A percentile compares a stretch with the other conserved stretches of the same genome.
Conservation (phyloP, 2,888 invertebrate species). For the Tigriopus californicus region DNA sequence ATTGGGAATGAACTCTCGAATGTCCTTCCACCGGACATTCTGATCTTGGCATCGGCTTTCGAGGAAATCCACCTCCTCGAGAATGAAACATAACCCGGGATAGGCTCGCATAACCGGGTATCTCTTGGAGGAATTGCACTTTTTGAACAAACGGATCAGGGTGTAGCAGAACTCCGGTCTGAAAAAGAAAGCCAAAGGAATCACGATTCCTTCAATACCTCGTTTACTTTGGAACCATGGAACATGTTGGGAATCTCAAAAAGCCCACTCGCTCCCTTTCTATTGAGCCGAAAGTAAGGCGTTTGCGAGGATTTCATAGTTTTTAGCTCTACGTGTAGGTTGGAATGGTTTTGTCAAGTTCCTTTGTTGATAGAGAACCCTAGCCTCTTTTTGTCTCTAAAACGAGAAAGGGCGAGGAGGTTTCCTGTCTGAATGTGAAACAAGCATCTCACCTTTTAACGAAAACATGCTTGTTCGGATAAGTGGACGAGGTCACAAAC, state of each 20-base stretch:
- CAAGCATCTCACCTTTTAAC: not conserved
- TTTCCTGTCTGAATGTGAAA: not conserved
- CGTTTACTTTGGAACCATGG: too few relatives aligned
- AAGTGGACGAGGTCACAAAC: conserved; percentile 9
- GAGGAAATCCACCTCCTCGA: not conserved
- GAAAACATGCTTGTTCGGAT: conserved; percentile 6
- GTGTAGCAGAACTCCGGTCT: conserved; percentile 7
- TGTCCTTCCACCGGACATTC: not conserved
- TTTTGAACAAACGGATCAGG: not conserved
- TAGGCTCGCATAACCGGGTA: not conserved
- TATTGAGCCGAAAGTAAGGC: too few relatives aligned
- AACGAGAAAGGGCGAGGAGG: too few relatives aligned
- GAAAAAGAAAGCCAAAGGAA: not conserved
- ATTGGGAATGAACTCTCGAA: not conserved
- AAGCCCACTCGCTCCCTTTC: too few relatives aligned
- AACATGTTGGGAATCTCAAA: too few relatives aligned
- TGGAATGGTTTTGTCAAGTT: too few relatives aligned
- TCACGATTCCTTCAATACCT: too few relatives aligned
- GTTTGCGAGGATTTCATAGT: too few relatives aligned
- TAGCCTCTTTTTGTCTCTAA: too few relatives aligned
- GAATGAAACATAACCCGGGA: not conserved
- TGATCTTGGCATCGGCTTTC: not conserved
- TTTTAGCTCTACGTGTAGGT: too few relatives aligned
- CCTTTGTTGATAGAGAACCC: too few relatives aligned
- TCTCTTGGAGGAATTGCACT: conserved; percentile 6